These are phyloP conservation scores for Scaptomyza graminum DNA, from an alignment of 1,140 invertebrate genomes.

Conservation along the genomic window DNA sequence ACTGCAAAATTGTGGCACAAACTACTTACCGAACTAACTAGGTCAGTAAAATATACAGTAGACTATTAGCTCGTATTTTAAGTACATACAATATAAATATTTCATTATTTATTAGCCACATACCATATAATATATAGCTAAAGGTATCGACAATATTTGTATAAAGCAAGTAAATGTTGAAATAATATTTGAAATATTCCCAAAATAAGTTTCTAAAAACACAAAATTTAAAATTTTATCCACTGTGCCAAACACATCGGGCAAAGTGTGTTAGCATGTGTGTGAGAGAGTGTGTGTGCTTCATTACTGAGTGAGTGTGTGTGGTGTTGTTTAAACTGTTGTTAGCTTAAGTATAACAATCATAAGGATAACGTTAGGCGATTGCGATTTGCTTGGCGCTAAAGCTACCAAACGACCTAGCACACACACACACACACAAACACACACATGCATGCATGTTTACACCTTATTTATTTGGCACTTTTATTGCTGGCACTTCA, in stretches of 20 bases:
- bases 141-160: too few species aligned
- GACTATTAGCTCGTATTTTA: too few species aligned
- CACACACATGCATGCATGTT: constrained; percentile 39
- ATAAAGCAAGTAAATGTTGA: too few species aligned
- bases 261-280: constrained; percentile 27
- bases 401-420: constrained; percentile 45
- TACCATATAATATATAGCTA: too few species aligned
- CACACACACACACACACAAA: constrained; percentile 15
- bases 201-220: too few species aligned
- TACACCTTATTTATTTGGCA: constrained; percentile 75
- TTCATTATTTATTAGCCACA: too few species aligned
- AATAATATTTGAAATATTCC: too few species aligned
- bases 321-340: constrained; percentile 70
- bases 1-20: neutral
- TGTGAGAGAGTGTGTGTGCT: constrained; percentile 44
- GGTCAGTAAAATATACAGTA: neutral
- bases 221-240: neutral
- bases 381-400: constrained; percentile 61
- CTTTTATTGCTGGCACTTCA: constrained; percentile 34
- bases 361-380: constrained; percentile 75
- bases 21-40: too few species aligned
- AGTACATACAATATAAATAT: too few species aligned
- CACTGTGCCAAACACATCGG: constrained; percentile 53
- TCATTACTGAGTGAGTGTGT: constrained; percentile 56
- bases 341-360: constrained; percentile 82